Percentiles rank a stretch among this genome's conserved stretches.
Evolutionary conservation across 1,140 invertebrate species (phyloP).

Genomic region (Drosophila rufa): DNA sequence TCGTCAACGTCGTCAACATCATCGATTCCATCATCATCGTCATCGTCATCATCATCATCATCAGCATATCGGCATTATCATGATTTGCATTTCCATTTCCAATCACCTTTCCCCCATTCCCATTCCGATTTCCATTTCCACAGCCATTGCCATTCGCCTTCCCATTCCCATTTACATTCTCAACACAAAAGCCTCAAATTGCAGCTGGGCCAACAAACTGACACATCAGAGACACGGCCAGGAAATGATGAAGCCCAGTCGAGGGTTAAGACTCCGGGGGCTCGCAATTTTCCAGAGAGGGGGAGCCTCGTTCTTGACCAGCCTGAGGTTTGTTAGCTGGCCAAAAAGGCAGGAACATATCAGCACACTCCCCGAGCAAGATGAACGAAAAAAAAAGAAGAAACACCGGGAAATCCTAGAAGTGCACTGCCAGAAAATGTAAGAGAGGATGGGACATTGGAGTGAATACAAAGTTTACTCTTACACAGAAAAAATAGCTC

Average conservation of each 20-base stretch:
- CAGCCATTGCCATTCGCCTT: neutral
- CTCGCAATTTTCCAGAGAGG: neutral
- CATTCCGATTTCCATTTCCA: neutral
- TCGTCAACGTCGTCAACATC: slow-evolving; percentile 31
- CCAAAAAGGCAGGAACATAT: slow-evolving; percentile 23
- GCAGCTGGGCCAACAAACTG: slow-evolving; percentile 70
- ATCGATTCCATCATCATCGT: slow-evolving; percentile 27
- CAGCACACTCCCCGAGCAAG: neutral
- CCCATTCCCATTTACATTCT: slow-evolving; percentile 27
- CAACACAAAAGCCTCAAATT: slow-evolving; percentile 74
- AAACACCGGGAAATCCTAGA: neutral
- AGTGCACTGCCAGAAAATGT: neutral
- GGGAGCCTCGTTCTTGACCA: slow-evolving; percentile 9
- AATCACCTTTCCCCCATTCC: slow-evolving; percentile 18
- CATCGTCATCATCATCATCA: neutral
- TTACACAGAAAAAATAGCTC: neutral
- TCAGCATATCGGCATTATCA: slow-evolving; percentile 42
- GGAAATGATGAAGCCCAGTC: slow-evolving; percentile 28
- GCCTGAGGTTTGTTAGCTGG: slow-evolving; percentile 27
- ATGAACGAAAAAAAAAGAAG: neutral
- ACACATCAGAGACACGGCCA: slow-evolving; percentile 28
- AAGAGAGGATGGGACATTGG: neutral
- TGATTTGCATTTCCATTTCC: slow-evolving; percentile 49
- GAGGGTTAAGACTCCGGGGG: slow-evolving; percentile 2
- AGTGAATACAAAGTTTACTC: neutral